Percentiles rank a stretch among this genome's conserved stretches.
Evolutionary conservation across 2,888 invertebrate genomes (phyloP).

Genomic region (Scaptomyza cyrtandrae): DNA sequence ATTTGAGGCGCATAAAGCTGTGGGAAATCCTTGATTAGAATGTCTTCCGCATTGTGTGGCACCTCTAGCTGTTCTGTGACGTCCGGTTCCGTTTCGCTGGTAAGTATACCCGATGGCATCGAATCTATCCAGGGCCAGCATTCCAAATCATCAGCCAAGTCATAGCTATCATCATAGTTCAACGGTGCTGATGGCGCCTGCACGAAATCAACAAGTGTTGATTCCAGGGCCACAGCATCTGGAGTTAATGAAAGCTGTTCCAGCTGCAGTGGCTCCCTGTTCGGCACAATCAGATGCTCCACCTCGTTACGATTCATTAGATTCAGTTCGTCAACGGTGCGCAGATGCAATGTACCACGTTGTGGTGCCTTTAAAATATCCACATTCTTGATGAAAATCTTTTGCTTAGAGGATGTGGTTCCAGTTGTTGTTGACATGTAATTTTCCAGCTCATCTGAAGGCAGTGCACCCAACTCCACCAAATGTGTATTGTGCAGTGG

Average conservation of each 20-base stretch:
- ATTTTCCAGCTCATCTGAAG: constrained; percentile 31
- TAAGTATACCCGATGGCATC: constrained; percentile 27
- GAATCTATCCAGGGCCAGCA: constrained; percentile 73
- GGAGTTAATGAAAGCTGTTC: constrained; percentile 45
- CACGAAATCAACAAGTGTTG: constrained; percentile 33
- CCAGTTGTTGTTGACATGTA: constrained; percentile 37
- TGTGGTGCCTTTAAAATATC: constrained; percentile 81
- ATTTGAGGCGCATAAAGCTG: constrained; percentile 42
- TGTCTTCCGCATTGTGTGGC: constrained; percentile 45
- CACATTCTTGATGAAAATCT: constrained; percentile 82
- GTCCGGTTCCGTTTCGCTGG: constrained; percentile 21
- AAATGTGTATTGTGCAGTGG: constrained; percentile 20
- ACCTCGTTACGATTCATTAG: constrained; percentile 84
- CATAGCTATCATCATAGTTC: constrained; percentile 71
- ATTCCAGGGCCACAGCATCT: constrained; percentile 13
- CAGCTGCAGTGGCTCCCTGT: constrained; percentile 67
- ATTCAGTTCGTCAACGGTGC: constrained; percentile 84
- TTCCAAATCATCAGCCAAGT: constrained; percentile 75
- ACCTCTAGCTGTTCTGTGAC: constrained; percentile 29
- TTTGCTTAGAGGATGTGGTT: constrained; percentile 65
- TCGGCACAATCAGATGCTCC: constrained; percentile 82
- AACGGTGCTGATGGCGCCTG: constrained; percentile 18
- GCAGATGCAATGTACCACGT: constrained; percentile 82
- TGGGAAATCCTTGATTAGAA: constrained; percentile 61
- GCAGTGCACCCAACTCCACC: constrained; percentile 30